phyloP scores from a whole-genome alignment of 2,113 vertebrate genomes.

The Nothoprocta pentlandii region DNA sequence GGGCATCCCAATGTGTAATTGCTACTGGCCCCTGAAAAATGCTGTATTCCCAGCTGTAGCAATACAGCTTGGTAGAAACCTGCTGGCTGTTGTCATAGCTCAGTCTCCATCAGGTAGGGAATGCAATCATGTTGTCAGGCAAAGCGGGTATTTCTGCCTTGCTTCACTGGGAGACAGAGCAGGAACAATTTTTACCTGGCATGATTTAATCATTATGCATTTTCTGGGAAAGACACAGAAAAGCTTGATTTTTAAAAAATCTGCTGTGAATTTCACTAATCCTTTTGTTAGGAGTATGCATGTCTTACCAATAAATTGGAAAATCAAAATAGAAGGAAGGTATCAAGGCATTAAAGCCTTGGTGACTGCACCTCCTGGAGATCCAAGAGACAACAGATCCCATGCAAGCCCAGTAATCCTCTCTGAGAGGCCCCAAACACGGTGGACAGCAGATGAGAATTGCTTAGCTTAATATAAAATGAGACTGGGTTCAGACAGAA shows the following conservation, averaged over 20 bases:
- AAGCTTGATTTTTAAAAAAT: not conserved
- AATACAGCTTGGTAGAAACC: not conserved
- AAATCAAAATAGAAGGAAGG: not conserved
- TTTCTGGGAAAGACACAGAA: not conserved
- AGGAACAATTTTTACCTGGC: not conserved
- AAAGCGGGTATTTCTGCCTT: not conserved
- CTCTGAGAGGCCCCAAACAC: not conserved
- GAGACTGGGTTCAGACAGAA: not conserved
- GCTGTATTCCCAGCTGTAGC: not conserved
- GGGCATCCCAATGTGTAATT: not conserved
- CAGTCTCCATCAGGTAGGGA: not conserved
- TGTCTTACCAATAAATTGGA: not conserved
- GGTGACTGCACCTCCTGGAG: not conserved
- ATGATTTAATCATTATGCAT: not conserved
- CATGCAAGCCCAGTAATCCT: not conserved
- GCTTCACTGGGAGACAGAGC: not conserved
- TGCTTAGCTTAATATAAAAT: not conserved
- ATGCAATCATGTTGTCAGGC: not conserved
- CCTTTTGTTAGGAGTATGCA: not conserved
- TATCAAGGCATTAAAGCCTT: not conserved
- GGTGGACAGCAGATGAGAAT: not conserved
- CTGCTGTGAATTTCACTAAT: not conserved
- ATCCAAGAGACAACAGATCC: not conserved
- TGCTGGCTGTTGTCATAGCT: not conserved
- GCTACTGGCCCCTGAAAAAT: not conserved